A percentile compares a stretch with the other conserved stretches of the same genome.
phyloP scores from a whole-genome alignment of 2,797 vertebrate species.

The Podarcis siculus region DNA sequence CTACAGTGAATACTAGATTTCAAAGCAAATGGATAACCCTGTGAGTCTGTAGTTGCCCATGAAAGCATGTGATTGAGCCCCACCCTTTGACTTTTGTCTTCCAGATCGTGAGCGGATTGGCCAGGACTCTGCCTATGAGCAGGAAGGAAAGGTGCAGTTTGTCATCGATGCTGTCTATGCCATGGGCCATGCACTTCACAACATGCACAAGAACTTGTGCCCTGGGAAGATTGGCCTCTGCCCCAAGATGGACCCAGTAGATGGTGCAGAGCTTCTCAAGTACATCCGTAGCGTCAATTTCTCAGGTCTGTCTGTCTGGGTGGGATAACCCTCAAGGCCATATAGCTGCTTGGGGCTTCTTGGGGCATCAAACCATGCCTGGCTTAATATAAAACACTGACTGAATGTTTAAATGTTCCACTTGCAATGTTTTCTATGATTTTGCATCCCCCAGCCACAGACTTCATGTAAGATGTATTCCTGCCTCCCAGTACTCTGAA shows the following conservation, averaged over 20 bases:
- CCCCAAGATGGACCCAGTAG: constrained; percentile 89
- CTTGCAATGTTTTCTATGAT: background rate
- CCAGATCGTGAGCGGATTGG: constrained; percentile 93
- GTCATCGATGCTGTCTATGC: constrained; percentile 93
- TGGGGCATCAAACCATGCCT: background rate
- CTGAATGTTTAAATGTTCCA: background rate
- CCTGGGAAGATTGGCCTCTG: constrained; percentile 91
- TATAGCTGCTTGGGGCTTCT: background rate
- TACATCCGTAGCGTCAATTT: constrained; percentile 95
- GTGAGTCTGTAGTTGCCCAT: background rate
- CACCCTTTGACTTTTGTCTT: background rate
- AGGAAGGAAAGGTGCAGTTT: constrained; percentile 96
- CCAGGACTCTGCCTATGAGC: constrained; percentile 91
- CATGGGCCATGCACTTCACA: constrained; percentile 94
- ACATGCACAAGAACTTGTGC: constrained; percentile 92
- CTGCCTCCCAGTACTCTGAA: background rate
- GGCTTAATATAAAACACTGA: background rate
- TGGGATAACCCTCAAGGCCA: background rate
- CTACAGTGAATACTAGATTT: background rate
- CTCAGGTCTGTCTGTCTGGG: constrained; percentile 80
- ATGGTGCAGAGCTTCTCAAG: constrained; percentile 90
- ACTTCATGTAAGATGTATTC: too few relatives aligned
- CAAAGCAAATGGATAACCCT: background rate
- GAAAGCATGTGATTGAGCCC: background rate
- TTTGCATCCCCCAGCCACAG: background rate